phyloP scores from a whole-genome alignment of 2,113 vertebrate genomes.

The Haemorhous mexicanus region DNA sequence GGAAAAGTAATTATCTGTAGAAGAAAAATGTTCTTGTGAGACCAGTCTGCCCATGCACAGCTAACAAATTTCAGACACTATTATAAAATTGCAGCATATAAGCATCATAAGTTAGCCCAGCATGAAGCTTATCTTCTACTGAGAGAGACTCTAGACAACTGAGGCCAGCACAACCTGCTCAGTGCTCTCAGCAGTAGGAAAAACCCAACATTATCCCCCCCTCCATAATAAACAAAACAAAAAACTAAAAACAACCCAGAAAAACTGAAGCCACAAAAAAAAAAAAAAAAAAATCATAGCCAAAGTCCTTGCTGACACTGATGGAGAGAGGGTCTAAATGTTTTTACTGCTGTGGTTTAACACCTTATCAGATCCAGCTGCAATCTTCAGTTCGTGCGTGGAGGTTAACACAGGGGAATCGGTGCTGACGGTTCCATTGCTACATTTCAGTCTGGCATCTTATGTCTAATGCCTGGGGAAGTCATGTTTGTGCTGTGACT shows the following conservation, averaged over 20 bases:
- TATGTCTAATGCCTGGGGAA: not conserved
- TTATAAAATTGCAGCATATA: not conserved
- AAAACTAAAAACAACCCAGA: rapidly evolving
- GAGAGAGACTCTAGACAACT: not conserved
- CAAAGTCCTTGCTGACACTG: not conserved
- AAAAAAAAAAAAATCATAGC: not conserved
- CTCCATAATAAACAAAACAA: not conserved
- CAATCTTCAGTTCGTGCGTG: not conserved
- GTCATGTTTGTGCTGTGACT: not conserved
- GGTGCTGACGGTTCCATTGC: not conserved
- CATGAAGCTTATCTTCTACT: not conserved
- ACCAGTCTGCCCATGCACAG: not conserved
- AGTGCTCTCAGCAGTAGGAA: not conserved
- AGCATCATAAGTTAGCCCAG: not conserved
- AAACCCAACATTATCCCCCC: rapidly evolving
- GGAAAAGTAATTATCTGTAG: not conserved
- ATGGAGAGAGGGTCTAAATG: not conserved
- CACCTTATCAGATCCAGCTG: not conserved
- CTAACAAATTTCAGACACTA: not conserved
- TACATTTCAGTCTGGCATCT: not conserved
- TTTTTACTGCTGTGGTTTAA: not conserved
- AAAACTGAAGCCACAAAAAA: not conserved
- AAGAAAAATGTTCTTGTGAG: not conserved
- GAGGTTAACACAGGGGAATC: not conserved
- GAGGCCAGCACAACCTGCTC: not conserved